These are phyloP conservation scores for Notodonta ziczac DNA, from an alignment of 2,888 invertebrate genomes.

Conservation along the genomic window DNA sequence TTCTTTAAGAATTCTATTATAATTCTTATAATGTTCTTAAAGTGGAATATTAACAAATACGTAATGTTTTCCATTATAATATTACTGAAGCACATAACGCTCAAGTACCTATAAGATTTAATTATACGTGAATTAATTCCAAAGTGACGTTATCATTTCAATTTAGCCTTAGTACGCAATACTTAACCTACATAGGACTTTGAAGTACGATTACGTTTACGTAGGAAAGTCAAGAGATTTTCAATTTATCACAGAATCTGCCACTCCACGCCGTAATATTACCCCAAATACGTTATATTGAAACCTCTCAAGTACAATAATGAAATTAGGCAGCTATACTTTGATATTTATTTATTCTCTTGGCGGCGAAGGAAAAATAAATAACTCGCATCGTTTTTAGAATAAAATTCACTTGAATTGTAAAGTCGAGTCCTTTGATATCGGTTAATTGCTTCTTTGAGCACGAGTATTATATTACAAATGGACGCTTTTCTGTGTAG, in stretches of 20 bases:
- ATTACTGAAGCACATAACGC: too few relatives aligned
- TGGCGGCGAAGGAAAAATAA: neutral
- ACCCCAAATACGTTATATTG: slow-evolving; percentile 18
- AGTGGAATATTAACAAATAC: too few relatives aligned
- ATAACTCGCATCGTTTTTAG: slow-evolving; percentile 2
- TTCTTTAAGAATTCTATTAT: too few relatives aligned
- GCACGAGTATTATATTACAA: neutral
- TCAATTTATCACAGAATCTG: slow-evolving; percentile 17
- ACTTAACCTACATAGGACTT: neutral
- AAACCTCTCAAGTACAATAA: slow-evolving; percentile 5
- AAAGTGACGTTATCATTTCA: neutral
- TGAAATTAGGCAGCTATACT: neutral
- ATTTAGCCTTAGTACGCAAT: slow-evolving; percentile 5
- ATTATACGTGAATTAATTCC: neutral
- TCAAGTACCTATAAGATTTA: neutral
- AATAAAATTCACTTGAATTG: neutral
- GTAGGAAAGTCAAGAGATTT: slow-evolving; percentile 22
- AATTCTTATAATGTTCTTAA: too few relatives aligned
- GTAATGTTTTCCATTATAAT: too few relatives aligned
- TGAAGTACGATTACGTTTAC: slow-evolving; percentile 8
- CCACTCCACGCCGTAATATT: slow-evolving; percentile 14
- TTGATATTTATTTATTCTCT: slow-evolving; percentile 1
- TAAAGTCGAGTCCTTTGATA: neutral
- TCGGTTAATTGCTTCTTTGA: neutral
- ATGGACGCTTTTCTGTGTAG: neutral